Conservation (phyloP, 2,888 invertebrate species). For the Heliconius hortense region DNA sequence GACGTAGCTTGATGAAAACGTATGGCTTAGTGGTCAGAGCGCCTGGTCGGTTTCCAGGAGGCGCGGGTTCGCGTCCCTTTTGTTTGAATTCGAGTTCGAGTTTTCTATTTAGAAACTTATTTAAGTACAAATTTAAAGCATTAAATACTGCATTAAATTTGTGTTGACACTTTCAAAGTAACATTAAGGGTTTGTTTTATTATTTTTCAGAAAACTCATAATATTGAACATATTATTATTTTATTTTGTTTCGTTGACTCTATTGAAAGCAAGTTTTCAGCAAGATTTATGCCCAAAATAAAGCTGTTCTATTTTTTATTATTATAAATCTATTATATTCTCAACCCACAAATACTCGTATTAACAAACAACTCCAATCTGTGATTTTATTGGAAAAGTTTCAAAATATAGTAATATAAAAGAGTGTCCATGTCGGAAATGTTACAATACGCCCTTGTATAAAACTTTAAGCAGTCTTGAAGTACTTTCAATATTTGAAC, state of each 20-base stretch:
- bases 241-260: neutral
- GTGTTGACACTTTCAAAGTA: too few species aligned
- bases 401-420: conserved; percentile 46
- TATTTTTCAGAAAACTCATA: too few species aligned
- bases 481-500: conserved; percentile 51
- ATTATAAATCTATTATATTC: neutral
- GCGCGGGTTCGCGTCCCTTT: too few species aligned
- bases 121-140: too few species aligned
- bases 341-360: neutral
- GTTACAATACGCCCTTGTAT: conserved; percentile 66
- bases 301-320: neutral
- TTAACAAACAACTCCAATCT: neutral
- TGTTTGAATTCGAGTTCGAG: too few species aligned
- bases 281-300: neutral
- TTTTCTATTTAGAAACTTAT: too few species aligned
- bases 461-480: conserved; percentile 61
- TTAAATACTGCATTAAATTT: too few species aligned
- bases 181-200: too few species aligned
- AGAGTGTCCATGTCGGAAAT: conserved; percentile 54
- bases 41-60: too few species aligned
- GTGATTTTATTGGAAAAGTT: conserved; percentile 52
- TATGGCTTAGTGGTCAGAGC: too few species aligned
- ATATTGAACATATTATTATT: too few species aligned
- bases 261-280: neutral
- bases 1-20: too few species aligned